Evolutionary conservation across 2,797 vertebrate genomes (phyloP).

Genomic region (Phoeniculus purpureus): DNA sequence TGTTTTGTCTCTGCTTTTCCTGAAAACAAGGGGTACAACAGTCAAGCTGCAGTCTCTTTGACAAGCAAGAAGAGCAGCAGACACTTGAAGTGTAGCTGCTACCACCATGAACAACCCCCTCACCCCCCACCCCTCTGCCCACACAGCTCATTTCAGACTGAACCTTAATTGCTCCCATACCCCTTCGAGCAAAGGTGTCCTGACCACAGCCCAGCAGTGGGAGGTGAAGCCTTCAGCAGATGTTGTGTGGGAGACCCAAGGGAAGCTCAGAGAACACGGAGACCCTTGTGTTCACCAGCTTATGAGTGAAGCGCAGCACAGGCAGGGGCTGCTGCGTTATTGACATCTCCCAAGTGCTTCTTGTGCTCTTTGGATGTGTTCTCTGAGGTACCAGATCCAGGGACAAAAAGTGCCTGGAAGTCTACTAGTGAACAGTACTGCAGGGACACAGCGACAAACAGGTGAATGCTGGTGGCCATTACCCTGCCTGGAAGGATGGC

Average conservation of each 20-base stretch:
- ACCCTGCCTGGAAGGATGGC: background rate
- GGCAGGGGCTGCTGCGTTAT: background rate
- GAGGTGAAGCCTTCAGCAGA: background rate
- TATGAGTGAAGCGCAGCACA: background rate
- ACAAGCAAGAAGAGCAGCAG: background rate
- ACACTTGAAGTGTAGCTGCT: background rate
- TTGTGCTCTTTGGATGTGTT: background rate
- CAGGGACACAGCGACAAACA: background rate
- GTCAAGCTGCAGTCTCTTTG: background rate
- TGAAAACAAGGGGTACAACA: slow-evolving; percentile 63
- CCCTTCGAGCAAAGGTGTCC: background rate
- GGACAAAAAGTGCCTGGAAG: background rate
- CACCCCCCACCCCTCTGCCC: background rate
- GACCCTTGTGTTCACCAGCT: background rate
- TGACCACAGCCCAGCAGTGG: background rate
- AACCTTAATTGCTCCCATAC: background rate
- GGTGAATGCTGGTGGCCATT: background rate
- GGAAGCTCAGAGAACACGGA: background rate
- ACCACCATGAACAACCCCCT: background rate
- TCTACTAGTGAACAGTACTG: background rate
- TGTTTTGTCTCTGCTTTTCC: slow-evolving; percentile 85
- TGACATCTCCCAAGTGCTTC: background rate
- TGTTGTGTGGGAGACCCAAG: background rate
- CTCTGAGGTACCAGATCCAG: background rate
- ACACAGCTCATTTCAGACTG: background rate